Conservation (phyloP, 2,113 vertebrate species). For the Bettongia penicillata region DNA sequence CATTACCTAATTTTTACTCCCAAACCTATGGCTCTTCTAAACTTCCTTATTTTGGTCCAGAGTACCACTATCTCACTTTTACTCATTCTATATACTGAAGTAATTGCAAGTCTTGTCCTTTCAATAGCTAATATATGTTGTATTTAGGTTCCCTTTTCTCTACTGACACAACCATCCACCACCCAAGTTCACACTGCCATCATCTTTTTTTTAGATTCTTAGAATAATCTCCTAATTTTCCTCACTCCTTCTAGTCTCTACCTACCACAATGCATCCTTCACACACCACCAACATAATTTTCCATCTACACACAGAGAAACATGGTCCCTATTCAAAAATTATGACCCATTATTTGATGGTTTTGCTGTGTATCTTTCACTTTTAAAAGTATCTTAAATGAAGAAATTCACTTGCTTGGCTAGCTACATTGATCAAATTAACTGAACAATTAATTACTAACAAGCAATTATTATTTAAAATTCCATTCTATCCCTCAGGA, state of each 20-base stretch:
- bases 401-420: not conserved
- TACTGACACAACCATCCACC: not conserved
- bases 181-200: not conserved
- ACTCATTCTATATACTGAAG: not conserved
- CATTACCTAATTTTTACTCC: not conserved
- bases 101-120: not conserved
- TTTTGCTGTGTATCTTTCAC: not conserved
- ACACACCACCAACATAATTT: not conserved
- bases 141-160: not conserved
- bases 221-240: not conserved
- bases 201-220: not conserved
- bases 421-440: not conserved
- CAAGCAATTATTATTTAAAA: slow-evolving; percentile 1
- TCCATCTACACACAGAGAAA: not conserved
- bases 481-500: not conserved
- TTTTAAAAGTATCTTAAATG: not conserved
- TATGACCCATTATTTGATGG: not conserved
- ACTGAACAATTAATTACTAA: not conserved
- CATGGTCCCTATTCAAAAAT: not conserved
- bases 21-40: not conserved
- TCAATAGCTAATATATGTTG: not conserved
- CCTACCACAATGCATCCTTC: not conserved
- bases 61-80: not conserved
- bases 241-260: not conserved
- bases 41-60: not conserved